Conservation (phyloP, 2,797 vertebrate species). For the Iguana delicatissima region DNA sequence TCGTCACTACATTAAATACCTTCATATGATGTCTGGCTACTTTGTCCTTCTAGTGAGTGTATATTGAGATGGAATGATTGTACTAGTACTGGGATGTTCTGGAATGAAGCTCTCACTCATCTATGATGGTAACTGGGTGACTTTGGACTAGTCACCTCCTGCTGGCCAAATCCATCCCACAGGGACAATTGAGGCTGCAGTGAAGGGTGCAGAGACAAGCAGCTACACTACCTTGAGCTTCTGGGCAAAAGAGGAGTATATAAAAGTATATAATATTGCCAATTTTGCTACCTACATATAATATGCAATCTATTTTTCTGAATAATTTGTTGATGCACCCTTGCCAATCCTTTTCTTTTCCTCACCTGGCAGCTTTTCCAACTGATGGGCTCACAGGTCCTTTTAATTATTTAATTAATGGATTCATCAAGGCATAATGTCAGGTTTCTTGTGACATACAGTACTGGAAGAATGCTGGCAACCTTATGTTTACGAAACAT, state of each 20-base stretch:
- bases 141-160: neutral
- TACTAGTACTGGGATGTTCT: neutral
- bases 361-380: neutral
- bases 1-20: neutral
- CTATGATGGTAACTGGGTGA: neutral
- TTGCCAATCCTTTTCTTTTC: neutral
- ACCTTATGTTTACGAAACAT: neutral
- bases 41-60: neutral
- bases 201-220: neutral
- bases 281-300: neutral
- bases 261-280: neutral
- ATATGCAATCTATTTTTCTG: neutral
- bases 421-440: neutral
- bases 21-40: neutral
- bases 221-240: neutral
- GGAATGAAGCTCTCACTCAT: neutral
- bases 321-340: neutral
- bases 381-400: neutral
- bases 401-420: conserved; percentile 11
- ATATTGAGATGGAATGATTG: neutral
- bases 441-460: neutral
- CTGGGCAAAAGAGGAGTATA: neutral
- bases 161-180: neutral
- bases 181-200: neutral
- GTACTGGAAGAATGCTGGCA: neutral